A percentile compares a stretch with the other conserved stretches of the same genome.
These are phyloP conservation scores for Leptinotarsa defecta DNA, from an alignment of 1,140 invertebrate genomes.

Conservation along the genomic window DNA sequence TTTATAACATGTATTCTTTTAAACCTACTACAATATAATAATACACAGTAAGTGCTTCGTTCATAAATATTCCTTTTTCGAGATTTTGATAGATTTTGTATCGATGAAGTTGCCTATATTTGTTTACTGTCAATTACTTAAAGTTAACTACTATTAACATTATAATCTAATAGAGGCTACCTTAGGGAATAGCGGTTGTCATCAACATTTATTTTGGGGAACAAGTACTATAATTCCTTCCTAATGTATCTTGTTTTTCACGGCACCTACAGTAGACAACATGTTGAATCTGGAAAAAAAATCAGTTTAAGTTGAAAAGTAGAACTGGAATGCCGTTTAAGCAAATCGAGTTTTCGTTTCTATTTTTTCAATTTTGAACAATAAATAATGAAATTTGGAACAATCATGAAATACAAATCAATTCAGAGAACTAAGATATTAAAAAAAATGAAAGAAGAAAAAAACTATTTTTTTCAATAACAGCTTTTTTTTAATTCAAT, in stretches of 20 bases:
- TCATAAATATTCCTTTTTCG: conserved; percentile 18
- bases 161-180: not conserved
- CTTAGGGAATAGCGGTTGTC: conserved; percentile 16
- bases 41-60: not conserved
- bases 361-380: too few species aligned
- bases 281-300: not conserved
- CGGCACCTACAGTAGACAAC: not conserved
- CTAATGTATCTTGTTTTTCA: conserved; percentile 7
- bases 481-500: too few species aligned
- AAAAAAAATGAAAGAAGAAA: too few species aligned
- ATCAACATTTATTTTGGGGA: not conserved
- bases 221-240: not conserved
- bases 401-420: too few species aligned
- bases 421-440: too few species aligned
- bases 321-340: too few species aligned
- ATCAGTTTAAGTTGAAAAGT: not conserved
- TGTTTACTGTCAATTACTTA: conserved; percentile 10
- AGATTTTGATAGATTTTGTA: conserved; percentile 22
- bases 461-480: too few species aligned
- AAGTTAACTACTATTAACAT: conserved; percentile 11
- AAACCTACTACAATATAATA: not conserved
- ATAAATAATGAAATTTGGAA: too few species aligned
- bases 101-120: conserved; percentile 9
- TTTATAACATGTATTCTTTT: conserved; percentile 1
- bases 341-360: too few species aligned